phyloP scores from a whole-genome alignment of 2,797 vertebrate species.

The Micrastur ruficollis region DNA sequence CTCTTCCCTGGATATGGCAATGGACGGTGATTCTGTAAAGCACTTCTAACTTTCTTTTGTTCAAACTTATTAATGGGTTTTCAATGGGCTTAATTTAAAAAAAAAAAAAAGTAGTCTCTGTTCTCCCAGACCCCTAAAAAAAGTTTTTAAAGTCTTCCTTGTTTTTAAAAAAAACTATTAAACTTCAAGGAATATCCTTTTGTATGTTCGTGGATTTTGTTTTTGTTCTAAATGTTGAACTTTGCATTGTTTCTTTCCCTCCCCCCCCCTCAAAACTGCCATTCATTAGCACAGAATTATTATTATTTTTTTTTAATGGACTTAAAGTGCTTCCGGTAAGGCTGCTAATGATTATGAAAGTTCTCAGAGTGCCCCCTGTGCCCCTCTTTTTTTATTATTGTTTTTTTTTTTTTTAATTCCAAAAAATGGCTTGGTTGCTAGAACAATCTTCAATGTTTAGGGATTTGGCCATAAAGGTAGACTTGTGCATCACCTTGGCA shows the following conservation, averaged over 20 bases:
- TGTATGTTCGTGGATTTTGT: neutral
- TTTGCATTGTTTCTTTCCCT: neutral
- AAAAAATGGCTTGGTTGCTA: slow-evolving; percentile 43
- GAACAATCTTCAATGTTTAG: slow-evolving; percentile 50
- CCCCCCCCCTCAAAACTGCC: neutral
- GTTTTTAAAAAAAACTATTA: neutral
- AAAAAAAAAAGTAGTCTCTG: slow-evolving; percentile 15
- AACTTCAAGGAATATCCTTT: slow-evolving; percentile 30
- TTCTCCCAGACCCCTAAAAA: neutral
- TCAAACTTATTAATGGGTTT: neutral
- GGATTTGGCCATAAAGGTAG: slow-evolving; percentile 27
- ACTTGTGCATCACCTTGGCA: neutral
- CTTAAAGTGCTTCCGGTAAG: slow-evolving; percentile 3
- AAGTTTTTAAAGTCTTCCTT: slow-evolving; percentile 44
- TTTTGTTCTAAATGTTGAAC: slow-evolving; percentile 11
- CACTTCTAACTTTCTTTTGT: slow-evolving; percentile 40
- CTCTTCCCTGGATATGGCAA: slow-evolving; percentile 96
- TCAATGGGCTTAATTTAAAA: slow-evolving; percentile 69
- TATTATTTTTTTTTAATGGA: neutral
- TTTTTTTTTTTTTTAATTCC: neutral
- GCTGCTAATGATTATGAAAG: neutral
- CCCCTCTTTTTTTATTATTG: neutral
- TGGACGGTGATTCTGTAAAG: slow-evolving; percentile 84
- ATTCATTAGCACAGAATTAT: neutral
- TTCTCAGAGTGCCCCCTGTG: neutral